Evolutionary conservation across 2,113 vertebrate genomes (phyloP), one percentile per base, ranked within the genome.

Genomic region (Calyptomena viridis): DNA sequence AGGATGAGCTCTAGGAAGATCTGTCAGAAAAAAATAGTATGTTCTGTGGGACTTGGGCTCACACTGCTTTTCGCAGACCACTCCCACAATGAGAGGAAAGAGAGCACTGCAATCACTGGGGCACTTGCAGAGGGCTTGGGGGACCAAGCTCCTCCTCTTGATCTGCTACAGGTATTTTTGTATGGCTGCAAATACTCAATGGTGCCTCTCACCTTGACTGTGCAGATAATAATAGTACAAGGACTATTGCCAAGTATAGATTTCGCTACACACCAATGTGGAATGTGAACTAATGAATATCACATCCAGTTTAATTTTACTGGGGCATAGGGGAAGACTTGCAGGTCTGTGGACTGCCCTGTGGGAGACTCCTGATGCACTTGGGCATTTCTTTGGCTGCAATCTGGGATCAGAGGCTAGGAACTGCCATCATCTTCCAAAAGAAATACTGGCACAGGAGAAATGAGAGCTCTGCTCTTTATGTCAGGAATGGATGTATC

Each of bases 121-220:
- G 11, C 15, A 11, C 27, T 58, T 5, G 2, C 53, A 25, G 14
- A 33, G 58, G 8, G 20, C 33, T 27, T 2, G 50, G 3, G 15
- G 66, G 22, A 47, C 10, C 22, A 15, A 69, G 63, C 21, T 84
- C 76, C 60, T 66, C 23, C 62, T 87, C 39, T 47, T 2, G 5
- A 50, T 25, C 30, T 50, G 42, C 52, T 42, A 46, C 0, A n/a
- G 69, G 42, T 28, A n/a, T 18, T 83, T 49, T 23, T 2, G 9
- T 7, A 4, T 0, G 12, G 42, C 53, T 47, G 9, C 1, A 3
- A 64, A 59, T 6, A 44, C 27, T 6, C 35, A 31, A 12, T 8
- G 1, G 24, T 11, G 55, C 78, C 63, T 75, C 76, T 84, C 4
- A 4, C 35, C 50, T 69, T 50, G n/a, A 33, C 59, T 39, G 27